phyloP scores from a whole-genome alignment of 2,797 vertebrate species.

The Scleropages formosus region DNA sequence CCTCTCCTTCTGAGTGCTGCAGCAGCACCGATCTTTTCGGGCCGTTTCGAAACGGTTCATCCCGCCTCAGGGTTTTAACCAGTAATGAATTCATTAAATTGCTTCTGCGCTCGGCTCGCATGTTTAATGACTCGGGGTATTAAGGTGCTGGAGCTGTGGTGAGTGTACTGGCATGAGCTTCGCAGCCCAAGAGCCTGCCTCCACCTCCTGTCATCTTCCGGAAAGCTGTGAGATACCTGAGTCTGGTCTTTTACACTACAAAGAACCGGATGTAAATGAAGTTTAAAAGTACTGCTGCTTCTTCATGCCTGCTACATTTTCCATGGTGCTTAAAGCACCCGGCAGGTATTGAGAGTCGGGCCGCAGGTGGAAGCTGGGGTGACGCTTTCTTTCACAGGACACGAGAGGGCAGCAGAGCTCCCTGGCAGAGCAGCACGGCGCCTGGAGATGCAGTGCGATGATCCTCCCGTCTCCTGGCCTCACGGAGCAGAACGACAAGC shows the following conservation, averaged over 20 bases:
- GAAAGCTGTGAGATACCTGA: too few relatives aligned
- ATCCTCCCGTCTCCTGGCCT: too few relatives aligned
- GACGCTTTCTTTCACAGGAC: slow-evolving; percentile 1
- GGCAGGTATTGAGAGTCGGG: too few relatives aligned
- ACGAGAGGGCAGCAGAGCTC: slow-evolving; percentile 7
- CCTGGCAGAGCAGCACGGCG: not conserved
- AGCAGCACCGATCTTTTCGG: not conserved
- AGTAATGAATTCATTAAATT: not conserved
- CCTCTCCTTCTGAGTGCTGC: not conserved
- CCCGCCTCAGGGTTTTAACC: too few relatives aligned
- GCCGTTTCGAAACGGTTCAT: not conserved
- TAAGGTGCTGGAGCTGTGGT: slow-evolving; percentile 5
- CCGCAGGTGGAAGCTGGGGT: too few relatives aligned
- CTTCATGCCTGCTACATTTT: too few relatives aligned
- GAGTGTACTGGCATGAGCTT: not conserved
- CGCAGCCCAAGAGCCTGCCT: not conserved
- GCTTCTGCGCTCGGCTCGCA: not conserved
- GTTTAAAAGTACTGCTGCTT: too few relatives aligned
- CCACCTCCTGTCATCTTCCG: not conserved
- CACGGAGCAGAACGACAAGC: too few relatives aligned
- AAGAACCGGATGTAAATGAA: too few relatives aligned
- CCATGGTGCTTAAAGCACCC: too few relatives aligned
- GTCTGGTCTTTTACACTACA: too few relatives aligned
- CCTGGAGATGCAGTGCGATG: too few relatives aligned
- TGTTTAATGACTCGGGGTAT: slow-evolving; percentile 5